Base-by-base conservation (phyloP, 2,113 vertebrate genomes). In the Salvelinus sp. region DNA sequence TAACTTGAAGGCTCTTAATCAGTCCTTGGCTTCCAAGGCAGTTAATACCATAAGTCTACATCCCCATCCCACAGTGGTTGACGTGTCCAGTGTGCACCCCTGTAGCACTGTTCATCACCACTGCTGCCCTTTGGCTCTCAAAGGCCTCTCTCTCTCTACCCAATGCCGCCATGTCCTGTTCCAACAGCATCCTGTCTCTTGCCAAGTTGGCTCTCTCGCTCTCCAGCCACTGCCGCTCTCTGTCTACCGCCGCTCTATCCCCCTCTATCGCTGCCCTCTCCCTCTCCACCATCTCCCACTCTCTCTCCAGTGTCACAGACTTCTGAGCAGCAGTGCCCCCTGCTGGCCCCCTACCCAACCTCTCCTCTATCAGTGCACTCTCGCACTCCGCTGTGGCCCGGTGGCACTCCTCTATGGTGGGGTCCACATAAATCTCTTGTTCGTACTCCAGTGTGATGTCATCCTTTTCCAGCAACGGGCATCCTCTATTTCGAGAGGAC, bases 131-230 rank as follows among this genome's bases (percentile, higher is more conserved):
- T 79, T 91, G 90, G 75, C 90, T 76, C 54, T 76, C 87, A 63
- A 91, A 76, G 12, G 83, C 75, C 74, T 88, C 89, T 73, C 89
- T 79, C 70, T 94, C 92, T 22, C 90, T 74, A n/a, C 82, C 73
- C 57, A 92, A 84, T 0, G 85, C 75, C 2, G 77, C 89, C 48
- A 91, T 62, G 72, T 93, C 92, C 80, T 90, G 92, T 77, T 93
- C 92, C 82, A 93, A 74, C 79, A 90, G 69, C 4, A 90, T 81
- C 18, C 91, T 74, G 78, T 93, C 92, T 50, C 86, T 86, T 70
- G 92, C 87, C 62, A 92, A 68, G 0, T 87, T 83, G 0, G 82
- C 84, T 67, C 89, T 65, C 77, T 94, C 92, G 58, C 88, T 72
- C 28, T 92, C 90, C 73, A 93, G 68, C 79, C 89, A 84, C 72